Base-by-base conservation (phyloP, 2,888 invertebrate genomes). In the Boloria euphrosyne region DNA sequence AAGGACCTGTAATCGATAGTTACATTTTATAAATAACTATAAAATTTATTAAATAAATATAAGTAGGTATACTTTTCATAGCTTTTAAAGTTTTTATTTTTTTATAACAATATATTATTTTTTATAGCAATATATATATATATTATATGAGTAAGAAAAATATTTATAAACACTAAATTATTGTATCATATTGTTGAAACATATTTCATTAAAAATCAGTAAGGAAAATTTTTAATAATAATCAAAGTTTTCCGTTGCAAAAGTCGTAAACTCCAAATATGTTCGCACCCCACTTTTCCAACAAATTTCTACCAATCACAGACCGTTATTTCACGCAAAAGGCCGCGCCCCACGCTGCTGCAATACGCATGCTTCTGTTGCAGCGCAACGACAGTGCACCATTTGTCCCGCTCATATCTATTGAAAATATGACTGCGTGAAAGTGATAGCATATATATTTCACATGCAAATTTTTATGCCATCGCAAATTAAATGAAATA, bases 381-480 rank as follows among this genome's bases (percentile, higher is more conserved):
- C 86, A 84, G 76, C 82, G 84, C 74, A 80, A 80, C 75, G 72
- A 75, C 74, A 75, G 65, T 73, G 70, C 73, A 73, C 75, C 70
- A 67, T 72, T 77, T 69, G 75, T 89, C 90, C 80, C 84, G 49
- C 78, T 91, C 82, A 70, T 80, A 70, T 84, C 22, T 71, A 79
- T 75, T 74, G 67, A 43, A 69, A 67, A 70, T 22, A 6, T 27
- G 5, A 16, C 49, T 2, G 81, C 70, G 75, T 66, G 84, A 82
- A 52, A 80, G 76, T 75, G 87, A 87, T 75, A 71, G 84, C 66
- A 75, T 70, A 70, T 72, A 71, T 65, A 78, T 79, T 84, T 82
- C 82, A 81, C 79, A 90, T 90, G 90, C 86, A 89, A 89, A 86
- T 89, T 89, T 89, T 87, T 85, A 86, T 89, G 87, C 86, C 87